Base-by-base conservation (phyloP, 1,140 invertebrate genomes). In the Armadillidium nasatum region DNA sequence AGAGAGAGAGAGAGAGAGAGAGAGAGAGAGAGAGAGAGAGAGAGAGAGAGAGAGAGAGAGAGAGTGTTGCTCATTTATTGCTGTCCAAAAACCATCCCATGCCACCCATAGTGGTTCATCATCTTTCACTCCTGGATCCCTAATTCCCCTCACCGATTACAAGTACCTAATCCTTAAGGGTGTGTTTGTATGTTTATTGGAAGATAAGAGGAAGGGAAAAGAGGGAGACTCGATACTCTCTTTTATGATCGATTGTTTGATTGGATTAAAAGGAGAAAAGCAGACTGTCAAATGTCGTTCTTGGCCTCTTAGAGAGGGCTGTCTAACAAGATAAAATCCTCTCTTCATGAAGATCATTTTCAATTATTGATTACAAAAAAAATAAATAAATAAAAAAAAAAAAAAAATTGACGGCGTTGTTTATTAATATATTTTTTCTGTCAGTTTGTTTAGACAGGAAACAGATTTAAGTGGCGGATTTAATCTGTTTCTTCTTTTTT, bases 231-330 rank as follows among this genome's bases (percentile, higher is more conserved):
- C 50, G 11, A 15, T 60, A 60, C 19, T 13, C 19, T 19, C 50
- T 60, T 60, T 60, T 60, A 60, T 60, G 50, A 60, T 60, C 50
- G 19, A 60, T 60, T 60, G 50, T 60, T 60, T 60, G 50, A 60
- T 60, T 60, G 50, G 50, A 60, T 60, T 60, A 60, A 19, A 60
- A 19, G 33, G 33, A 33, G 50, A 13, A 60, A 60, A 60, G 19
- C 50, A 60, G 50, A 60, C 50, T 60, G 50, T 60, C 50, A 60
- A 60, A 19, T 60, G 50, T 19, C 50, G 19, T 19, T 60, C 33
- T 33, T 33, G 6, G 50, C 50, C 50, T 60, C 11, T 2, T 60
- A 7, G 19, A 60, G 50, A 19, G 19, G 50, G 33, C 33, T 60
- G 50, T 60, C 19, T 60, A 19, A 60, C 50, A 60, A 15, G 50